Conservation (phyloP, 1,140 invertebrate genomes). For the Ceratosolen fusciceps region DNA sequence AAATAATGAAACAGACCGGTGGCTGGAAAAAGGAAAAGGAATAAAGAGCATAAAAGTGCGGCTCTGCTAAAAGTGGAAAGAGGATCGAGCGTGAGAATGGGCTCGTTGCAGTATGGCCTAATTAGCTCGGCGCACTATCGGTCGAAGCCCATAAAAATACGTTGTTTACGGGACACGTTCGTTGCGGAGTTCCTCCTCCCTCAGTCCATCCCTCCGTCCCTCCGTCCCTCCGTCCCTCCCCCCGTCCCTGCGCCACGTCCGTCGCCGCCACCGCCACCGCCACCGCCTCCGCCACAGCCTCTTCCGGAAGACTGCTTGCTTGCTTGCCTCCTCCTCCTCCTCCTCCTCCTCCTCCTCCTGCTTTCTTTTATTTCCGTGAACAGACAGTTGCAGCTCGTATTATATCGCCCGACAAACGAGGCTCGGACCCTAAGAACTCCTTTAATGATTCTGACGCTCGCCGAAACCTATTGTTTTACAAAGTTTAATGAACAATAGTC, state of each 20-base stretch:
- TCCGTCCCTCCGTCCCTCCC: no score
- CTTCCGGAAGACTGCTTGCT: no score
- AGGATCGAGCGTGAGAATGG: background rate
- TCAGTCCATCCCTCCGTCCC: no score
- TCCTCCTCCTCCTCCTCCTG: background rate
- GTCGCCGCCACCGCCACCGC: no score
- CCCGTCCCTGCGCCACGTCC: no score
- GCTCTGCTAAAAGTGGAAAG: background rate
- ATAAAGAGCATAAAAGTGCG: background rate
- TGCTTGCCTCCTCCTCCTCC: no score
- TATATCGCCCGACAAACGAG: background rate
- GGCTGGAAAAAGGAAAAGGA: background rate
- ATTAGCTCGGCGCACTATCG: background rate
- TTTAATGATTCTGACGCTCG: background rate
- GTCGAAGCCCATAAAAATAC: constrained; percentile 2
- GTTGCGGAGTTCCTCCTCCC: background rate
- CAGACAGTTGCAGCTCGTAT: background rate
- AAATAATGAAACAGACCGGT: background rate
- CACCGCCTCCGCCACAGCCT: no score
- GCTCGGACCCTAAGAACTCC: background rate
- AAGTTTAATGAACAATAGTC: background rate
- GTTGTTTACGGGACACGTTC: background rate
- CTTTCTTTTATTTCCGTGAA: background rate
- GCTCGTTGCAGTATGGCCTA: background rate
- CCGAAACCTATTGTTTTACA: background rate